A percentile compares a stretch with the other conserved stretches of the same genome.
These are phyloP conservation scores for Drosophila sproati DNA, from an alignment of 1,140 invertebrate species.

Conservation along the genomic window DNA sequence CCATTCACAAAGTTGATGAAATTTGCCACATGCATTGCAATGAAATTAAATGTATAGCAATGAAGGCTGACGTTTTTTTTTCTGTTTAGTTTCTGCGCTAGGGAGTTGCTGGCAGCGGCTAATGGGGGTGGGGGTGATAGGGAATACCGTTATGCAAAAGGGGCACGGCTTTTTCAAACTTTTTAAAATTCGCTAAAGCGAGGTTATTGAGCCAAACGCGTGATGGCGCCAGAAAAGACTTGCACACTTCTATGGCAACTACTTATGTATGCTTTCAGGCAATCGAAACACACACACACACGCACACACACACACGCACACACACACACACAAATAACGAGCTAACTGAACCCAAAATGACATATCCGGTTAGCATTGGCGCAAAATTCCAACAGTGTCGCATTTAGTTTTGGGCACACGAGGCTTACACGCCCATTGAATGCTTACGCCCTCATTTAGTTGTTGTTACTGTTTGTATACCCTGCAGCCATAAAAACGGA, in stretches of 20 bases:
- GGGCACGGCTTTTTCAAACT: neutral
- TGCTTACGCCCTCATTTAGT: conserved; percentile 9
- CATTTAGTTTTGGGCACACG: conserved; percentile 56
- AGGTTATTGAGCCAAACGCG: conserved; percentile 51
- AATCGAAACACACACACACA: conserved; percentile 48
- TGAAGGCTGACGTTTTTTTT: conserved; percentile 11
- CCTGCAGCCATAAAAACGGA: no score
- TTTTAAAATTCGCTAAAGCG: conserved; percentile 57
- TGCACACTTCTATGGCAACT: conserved; percentile 42
- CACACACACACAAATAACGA: conserved; percentile 45
- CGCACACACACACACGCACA: neutral
- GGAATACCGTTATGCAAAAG: conserved; percentile 1
- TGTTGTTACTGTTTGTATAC: neutral
- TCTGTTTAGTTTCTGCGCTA: neutral
- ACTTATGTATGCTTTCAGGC: conserved; percentile 41
- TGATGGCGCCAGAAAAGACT: conserved; percentile 16
- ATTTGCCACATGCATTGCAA: conserved; percentile 50
- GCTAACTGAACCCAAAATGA: conserved; percentile 64
- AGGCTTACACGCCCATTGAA: neutral
- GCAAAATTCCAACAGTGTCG: conserved; percentile 69
- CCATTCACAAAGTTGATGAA: conserved; percentile 57
- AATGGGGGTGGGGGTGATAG: neutral
- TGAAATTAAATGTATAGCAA: conserved; percentile 36
- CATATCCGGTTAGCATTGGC: conserved; percentile 63
- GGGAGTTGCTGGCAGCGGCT: neutral